Conservation (phyloP, 2,888 invertebrate genomes). For the Meiosimyza platycephala region DNA sequence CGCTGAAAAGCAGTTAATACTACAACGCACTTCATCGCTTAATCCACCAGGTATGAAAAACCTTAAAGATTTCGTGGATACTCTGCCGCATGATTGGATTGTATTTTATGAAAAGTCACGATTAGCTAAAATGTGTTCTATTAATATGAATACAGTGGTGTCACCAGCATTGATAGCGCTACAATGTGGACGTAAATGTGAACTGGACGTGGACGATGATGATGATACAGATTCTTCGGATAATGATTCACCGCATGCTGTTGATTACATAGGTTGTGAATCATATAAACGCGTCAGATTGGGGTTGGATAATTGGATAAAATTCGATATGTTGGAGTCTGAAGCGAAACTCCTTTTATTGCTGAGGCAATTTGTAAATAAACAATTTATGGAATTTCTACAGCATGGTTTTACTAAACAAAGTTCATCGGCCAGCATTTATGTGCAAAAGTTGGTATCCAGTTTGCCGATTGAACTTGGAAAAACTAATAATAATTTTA, state of each 20-base stretch:
- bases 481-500: constrained; percentile 12
- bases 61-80: constrained; percentile 56
- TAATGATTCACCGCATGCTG: constrained; percentile 63
- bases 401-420: constrained; percentile 46
- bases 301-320: constrained; percentile 80
- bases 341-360: constrained; percentile 61
- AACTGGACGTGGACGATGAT: constrained; percentile 41
- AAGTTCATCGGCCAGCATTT: constrained; percentile 44
- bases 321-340: constrained; percentile 76
- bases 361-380: constrained; percentile 48
- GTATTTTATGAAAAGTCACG: constrained; percentile 88
- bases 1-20: constrained; percentile 70
- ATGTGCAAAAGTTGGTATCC: constrained; percentile 48
- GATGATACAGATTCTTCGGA: constrained; percentile 61
- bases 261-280: constrained; percentile 56
- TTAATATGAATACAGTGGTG: constrained; percentile 83
- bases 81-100: constrained; percentile 84
- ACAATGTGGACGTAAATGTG: constrained; percentile 67
- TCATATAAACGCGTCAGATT: constrained; percentile 59
- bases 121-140: constrained; percentile 75
- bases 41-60: constrained; percentile 51
- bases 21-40: constrained; percentile 73
- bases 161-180: constrained; percentile 84
- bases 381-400: constrained; percentile 51
- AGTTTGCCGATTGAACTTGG: constrained; percentile 31